Evolutionary conservation across 2,888 invertebrate species (phyloP).

Genomic region (Liopterus haemorrhoidalis): DNA sequence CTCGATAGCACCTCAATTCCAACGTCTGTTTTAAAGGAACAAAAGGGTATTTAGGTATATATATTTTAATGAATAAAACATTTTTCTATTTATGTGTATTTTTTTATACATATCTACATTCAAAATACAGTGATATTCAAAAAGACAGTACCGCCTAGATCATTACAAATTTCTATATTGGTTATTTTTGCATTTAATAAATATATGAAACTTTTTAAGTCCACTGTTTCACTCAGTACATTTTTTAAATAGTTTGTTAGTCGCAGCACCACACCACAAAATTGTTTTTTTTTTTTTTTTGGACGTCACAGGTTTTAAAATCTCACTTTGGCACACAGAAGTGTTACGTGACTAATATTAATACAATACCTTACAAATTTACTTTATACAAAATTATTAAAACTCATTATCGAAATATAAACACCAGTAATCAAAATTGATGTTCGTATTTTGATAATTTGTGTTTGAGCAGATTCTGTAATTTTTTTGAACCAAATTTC

Average conservation of each 20-base stretch:
- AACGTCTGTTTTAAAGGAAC: too few species aligned
- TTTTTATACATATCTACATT: constrained; percentile 24
- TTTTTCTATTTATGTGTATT: constrained; percentile 24
- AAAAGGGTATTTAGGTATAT: too few species aligned
- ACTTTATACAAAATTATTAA: too few species aligned
- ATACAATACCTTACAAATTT: too few species aligned
- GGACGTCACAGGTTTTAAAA: constrained; percentile 30
- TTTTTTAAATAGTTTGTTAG: constrained; percentile 32
- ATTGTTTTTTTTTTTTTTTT: constrained; percentile 29
- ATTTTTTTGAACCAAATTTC: too few species aligned
- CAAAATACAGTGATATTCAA: constrained; percentile 24
- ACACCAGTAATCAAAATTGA: too few species aligned
- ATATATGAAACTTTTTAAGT: constrained; percentile 22
- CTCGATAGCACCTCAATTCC: too few species aligned
- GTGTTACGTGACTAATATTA: too few species aligned
- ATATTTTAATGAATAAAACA: too few species aligned
- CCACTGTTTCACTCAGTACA: constrained; percentile 20
- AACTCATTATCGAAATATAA: too few species aligned
- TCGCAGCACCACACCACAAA: constrained; percentile 44
- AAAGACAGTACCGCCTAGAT: constrained; percentile 22
- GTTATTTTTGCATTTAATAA: constrained; percentile 12
- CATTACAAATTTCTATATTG: constrained; percentile 20
- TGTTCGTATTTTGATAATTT: too few species aligned
- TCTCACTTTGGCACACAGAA: constrained; percentile 23
- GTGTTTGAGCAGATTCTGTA: too few species aligned